Base-by-base conservation (phyloP, 2,888 invertebrate species). In the Buathra laborator region DNA sequence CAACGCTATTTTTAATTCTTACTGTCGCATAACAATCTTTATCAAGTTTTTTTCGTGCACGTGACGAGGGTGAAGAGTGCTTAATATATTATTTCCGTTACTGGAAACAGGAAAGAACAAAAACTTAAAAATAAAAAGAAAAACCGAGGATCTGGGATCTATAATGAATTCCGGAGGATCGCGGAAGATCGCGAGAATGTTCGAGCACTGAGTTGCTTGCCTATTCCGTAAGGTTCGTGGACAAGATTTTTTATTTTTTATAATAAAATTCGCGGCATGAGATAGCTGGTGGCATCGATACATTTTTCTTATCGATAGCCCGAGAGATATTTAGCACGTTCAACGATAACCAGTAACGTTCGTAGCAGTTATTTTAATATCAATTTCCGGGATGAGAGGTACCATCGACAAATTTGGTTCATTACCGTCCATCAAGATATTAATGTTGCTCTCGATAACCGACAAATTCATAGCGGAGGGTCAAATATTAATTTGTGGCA, bases 141-240 rank as follows among this genome's bases (percentile, higher is more conserved):
- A 78, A 59, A 37, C 12, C 37, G 12, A 43, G 51, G 29, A 66
- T 51, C 72, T 68, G 43, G 74, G 78, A 79, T 85, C 75, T 81
- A 81, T 32, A 16, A 66, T 68, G 32, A 76, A 62, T 67, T 14
- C 44, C 51, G 82, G 67, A 59, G 81, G 53, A 85, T 67, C 75
- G 44, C 68, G 71, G 16, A 64, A 16, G 62, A 72, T 71, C 62
- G 59, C 62, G 80, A 83, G 48, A 72, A 83, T 80, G 79, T 67
- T 85, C 76, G 85, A 66, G 62, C 62, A 80, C 37, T 85, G 79
- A 85, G 72, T 76, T 78, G 67, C 62, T 56, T 6, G 67, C n/a
- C n/a, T 46, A 62, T 72, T 83, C 68, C 48, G 76, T 76, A 76
- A 85, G 85, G 85, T 85, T 82, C 62, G 85, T 85, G 16, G 48